Base-by-base conservation (phyloP, 2,113 vertebrate genomes). In the Eudyptes chrysolophus region DNA sequence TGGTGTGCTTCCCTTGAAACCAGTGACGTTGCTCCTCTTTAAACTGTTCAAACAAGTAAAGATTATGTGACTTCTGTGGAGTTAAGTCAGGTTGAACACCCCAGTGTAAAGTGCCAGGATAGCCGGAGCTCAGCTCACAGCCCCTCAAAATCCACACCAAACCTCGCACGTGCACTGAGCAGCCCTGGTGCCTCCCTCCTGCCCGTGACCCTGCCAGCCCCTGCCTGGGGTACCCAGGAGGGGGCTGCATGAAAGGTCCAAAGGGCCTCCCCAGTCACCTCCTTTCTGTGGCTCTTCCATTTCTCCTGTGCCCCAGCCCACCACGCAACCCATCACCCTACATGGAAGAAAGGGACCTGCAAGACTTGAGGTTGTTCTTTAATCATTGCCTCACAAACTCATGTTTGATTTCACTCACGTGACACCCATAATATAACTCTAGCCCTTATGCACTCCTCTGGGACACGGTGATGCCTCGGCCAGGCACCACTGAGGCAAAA, bases 381-480 rank as follows among this genome's bases (percentile, higher is more conserved):
- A 79, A 75, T 38, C 20, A 24, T 34, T 76, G 40, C 38, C 32
- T 62, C 13, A 26, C 8, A 79, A 69, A 30, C 9, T 10, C 25
- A 38, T 42, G 32, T 16, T 84, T 71, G 38, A 52, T 62, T 85
- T 85, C 34, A 36, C 29, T 94, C 27, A 26, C 22, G 11, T 40
- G 21, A 44, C 44, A 52, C 13, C 22, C 13, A 22, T 48, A 46
- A 79, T 8, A 17, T 7, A 40, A 81, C 20, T 26, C 49, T 49
- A 57, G 34, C 29, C 32, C 6, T 29, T 27, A 34, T 1, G 9
- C 48, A n/a, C 32, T 27, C 24, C 40, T 42, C 36, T 62, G 58
- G 69, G 54, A 74, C n/a, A 34, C 0, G 0, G 4, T 3, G 10
- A 64, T 64, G 13, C 14, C 30, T 61, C 0, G 0, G 18, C 26